Base-by-base conservation (phyloP, 2,797 vertebrate species). In the Hippocampus kuda region DNA sequence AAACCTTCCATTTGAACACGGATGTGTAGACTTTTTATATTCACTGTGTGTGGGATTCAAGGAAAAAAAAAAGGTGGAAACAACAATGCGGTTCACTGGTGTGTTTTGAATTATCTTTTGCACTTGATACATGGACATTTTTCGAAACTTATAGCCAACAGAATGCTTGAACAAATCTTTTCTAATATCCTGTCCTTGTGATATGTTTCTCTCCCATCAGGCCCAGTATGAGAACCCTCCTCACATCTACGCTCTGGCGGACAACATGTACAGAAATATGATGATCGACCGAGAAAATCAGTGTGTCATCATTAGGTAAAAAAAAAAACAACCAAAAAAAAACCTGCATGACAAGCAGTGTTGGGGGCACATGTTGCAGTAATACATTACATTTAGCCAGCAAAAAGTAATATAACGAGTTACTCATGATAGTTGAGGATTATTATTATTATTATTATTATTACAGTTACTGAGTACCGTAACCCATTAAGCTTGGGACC, bases 201-300 rank as follows among this genome's bases (percentile, higher is more conserved):
- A 24, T 67, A n/a, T 38, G 24, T 18, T 22, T 61, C 26, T 5
- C 30, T 42, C 24, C 38, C 59, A 46, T 1, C 38, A 99, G 97
- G 97, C 97, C 51, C 97, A 96, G 65, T 99, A 98, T 87, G 97
- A 99, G 88, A 99, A 99, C 75, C 97, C 97, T 56, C 97, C 97
- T 64, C 97, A 99, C 81, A 98, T 99, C 89, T 99, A 99, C 44
- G 97, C 97, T 68, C 91, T 99, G 75, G 94, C 97, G 11, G 97
- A 99, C 84, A 94, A 93, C 82, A 98, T 99, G 97, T 99, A 96
- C 90, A 91, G 97, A 82, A 99, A 99, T 84, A 99, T 99, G 97
- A 95, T 99, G 85, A 99, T 99, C 62, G 97, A 99, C 85, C 85
- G 94, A 68, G 97, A 99, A 88, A 97, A 97, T 88, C 97, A 99